Evolutionary conservation across 2,888 invertebrate species (phyloP), one percentile per base, ranked within the genome.

Genomic region (Galerucella nymphaeae): DNA sequence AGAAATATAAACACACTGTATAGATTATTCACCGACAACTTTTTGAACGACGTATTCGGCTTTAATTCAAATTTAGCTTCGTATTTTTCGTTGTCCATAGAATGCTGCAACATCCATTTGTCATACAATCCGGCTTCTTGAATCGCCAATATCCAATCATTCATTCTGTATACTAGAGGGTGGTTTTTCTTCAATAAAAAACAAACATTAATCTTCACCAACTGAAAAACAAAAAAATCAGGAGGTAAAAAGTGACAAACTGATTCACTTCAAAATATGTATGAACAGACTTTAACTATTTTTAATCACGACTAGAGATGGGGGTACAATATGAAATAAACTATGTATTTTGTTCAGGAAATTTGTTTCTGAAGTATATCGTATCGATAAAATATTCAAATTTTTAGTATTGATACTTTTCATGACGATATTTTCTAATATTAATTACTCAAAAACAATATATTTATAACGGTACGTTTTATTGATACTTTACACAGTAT

Each of bases 121-220:
- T 18, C 6, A 42, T 10, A 18, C 16, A 66, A 66, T 23, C 66
- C 66, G 4, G 42, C 57, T 58, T 66, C 66, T 41, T 42, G 42
- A 14, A 58, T 41, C 9, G 45, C 66, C 10, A n/a, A 14, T 11
- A 66, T 66, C 66, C 66, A 66, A 66, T 66, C 58, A 58, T 66
- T 57, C 30, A 66, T 16, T 58, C 14, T 66, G 18, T 41, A 18
- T 45, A 66, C 13, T 14, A 66, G 58, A 13, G 66, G 66, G n/a
- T 57, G 55, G 55, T 66, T 66, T 23, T 42, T 58, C 20, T 66
- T 66, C 9, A 66, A 11, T 13, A 66, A 11, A 16, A 66, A 18
- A 11, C 45, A 16, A 1, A 18, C 6, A 20, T 66, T 58, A 2
- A 66, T 16, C 14, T 55, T 18, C 13, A 45, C 42, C 23, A 66